Evolutionary conservation across 2,888 invertebrate species (phyloP).

Genomic region (Germaria angustata): DNA sequence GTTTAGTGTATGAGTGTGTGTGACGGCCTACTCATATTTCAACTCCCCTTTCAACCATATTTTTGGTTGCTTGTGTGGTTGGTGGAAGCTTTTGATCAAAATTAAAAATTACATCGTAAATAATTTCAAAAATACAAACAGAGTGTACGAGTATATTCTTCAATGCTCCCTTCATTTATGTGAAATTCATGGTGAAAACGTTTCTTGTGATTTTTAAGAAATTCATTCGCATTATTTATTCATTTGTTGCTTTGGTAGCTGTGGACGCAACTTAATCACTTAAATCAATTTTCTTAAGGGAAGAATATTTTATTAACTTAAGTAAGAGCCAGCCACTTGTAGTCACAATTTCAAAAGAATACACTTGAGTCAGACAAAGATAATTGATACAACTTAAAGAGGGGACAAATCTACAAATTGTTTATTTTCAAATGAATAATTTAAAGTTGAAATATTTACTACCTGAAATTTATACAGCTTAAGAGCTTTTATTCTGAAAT

Average conservation of each 20-base stretch:
- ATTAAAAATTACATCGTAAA: neutral
- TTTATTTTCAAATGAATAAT: constrained; percentile 25
- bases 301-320: constrained; percentile 24
- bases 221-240: constrained; percentile 42
- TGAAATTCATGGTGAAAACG: neutral
- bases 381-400: constrained; percentile 1
- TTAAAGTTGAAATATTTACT: constrained; percentile 2
- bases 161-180: too few species aligned
- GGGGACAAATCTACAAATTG: neutral
- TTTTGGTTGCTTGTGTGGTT: neutral
- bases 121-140: neutral
- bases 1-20: neutral
- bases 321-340: neutral
- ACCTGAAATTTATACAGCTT: neutral
- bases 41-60: neutral
- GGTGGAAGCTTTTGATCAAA: neutral
- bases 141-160: too few species aligned
- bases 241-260: neutral
- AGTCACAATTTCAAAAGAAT: neutral
- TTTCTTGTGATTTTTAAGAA: constrained; percentile 4
- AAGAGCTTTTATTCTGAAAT: neutral
- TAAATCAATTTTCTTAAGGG: constrained; percentile 31
- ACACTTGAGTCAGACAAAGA: neutral
- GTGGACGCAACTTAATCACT: constrained; percentile 23
- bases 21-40: neutral